A percentile compares a stretch with the other conserved stretches of the same genome.
Evolutionary conservation across 2,888 invertebrate genomes (phyloP).

Genomic region (Leptogaster cylindrica): DNA sequence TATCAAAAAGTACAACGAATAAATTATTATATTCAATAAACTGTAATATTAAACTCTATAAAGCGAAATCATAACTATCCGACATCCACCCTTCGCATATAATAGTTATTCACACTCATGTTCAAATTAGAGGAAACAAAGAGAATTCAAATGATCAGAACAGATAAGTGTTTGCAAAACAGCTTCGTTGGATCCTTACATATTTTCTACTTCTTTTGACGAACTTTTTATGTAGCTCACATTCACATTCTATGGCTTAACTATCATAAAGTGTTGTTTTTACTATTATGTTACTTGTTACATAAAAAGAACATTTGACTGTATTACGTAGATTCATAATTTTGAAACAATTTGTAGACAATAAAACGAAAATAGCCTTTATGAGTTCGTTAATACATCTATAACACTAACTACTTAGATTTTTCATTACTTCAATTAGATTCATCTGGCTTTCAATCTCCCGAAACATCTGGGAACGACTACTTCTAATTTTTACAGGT

Average conservation of each 20-base stretch:
- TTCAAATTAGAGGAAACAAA: not conserved
- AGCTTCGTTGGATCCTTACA: conserved; percentile 22
- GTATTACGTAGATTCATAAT: conserved; percentile 32
- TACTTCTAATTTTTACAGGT: conserved; percentile 1
- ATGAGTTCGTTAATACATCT: conserved; percentile 16
- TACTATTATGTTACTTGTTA: conserved; percentile 18
- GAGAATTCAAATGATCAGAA: no score
- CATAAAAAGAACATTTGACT: conserved; percentile 25
- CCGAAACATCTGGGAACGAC: conserved; percentile 1
- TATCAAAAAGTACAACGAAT: conserved; percentile 34
- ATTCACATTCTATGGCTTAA: conserved; percentile 16
- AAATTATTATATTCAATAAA: conserved; percentile 21
- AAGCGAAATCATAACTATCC: conserved; percentile 10
- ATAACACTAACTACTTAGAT: not conserved
- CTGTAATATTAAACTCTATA: conserved; percentile 29
- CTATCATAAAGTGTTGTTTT: not conserved
- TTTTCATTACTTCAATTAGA: conserved; percentile 5
- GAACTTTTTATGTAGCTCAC: conserved; percentile 16
- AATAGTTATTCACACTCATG: not conserved
- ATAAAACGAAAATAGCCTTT: conserved; percentile 20
- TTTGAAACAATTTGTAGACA: conserved; percentile 28
- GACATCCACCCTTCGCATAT: conserved; percentile 12
- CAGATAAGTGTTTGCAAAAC: no score
- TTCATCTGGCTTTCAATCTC: not conserved
- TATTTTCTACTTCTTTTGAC: not conserved